Percentiles rank a stretch among this genome's conserved stretches.
phyloP scores from a whole-genome alignment of 2,113 vertebrate species.

The Excalfactoria chinensis region DNA sequence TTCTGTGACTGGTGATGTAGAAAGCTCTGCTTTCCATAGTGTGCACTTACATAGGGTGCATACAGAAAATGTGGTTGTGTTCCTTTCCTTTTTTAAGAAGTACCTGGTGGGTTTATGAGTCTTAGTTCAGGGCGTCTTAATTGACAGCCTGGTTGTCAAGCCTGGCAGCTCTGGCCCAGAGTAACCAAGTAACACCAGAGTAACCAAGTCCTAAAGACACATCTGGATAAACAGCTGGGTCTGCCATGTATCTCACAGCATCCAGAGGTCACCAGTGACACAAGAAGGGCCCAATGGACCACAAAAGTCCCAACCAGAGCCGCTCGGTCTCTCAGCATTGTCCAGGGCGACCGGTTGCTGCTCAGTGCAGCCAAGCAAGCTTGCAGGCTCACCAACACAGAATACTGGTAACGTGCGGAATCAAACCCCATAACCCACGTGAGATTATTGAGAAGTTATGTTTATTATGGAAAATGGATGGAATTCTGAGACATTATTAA shows the following conservation, averaged over 20 bases:
- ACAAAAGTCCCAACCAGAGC: neutral
- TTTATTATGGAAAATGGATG: neutral
- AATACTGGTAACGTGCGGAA: neutral
- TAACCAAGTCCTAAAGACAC: neutral
- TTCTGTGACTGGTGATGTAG: no score
- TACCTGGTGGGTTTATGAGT: neutral
- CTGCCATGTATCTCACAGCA: rapidly evolving
- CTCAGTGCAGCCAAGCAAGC: neutral
- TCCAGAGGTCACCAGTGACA: neutral
- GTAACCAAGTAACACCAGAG: neutral
- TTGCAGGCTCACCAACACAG: neutral
- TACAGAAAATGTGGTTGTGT: neutral
- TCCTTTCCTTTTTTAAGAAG: neutral
- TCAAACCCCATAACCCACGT: no score
- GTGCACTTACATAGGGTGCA: neutral
- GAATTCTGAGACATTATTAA: no score
- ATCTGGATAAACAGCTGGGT: neutral
- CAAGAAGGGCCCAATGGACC: neutral
- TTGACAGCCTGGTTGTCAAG: neutral
- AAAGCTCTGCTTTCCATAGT: neutral
- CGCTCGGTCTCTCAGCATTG: neutral
- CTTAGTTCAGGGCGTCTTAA: neutral
- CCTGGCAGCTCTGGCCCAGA: neutral
- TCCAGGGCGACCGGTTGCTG: neutral
- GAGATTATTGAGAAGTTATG: no score